Conservation (phyloP, 2,888 invertebrate genomes). For the Phengaris alcon region DNA sequence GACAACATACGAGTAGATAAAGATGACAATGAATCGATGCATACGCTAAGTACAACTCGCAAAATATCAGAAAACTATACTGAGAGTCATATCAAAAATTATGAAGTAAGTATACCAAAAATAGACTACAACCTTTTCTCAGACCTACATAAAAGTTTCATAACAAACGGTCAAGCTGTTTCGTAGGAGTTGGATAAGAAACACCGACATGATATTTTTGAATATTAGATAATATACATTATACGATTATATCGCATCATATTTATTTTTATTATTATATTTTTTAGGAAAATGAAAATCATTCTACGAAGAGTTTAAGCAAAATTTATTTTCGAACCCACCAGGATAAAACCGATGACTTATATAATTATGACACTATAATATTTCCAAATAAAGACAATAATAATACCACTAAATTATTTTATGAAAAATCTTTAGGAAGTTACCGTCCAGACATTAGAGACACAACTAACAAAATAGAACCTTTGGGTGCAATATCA, state of each 20-base stretch:
- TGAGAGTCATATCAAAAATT: background rate
- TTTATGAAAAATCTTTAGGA: background rate
- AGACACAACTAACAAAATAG: background rate
- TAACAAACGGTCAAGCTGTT: no score
- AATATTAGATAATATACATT: background rate
- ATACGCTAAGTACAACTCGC: background rate
- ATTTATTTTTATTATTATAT: background rate
- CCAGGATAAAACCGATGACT: background rate
- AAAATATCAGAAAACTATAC: background rate
- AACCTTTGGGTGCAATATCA: background rate
- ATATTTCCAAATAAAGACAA: background rate
- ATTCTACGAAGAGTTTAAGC: background rate
- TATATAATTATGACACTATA: background rate
- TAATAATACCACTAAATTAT: background rate
- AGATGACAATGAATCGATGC: background rate
- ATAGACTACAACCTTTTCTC: background rate
- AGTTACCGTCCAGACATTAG: background rate
- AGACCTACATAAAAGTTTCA: no score
- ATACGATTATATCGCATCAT: no score
- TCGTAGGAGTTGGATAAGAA: no score
- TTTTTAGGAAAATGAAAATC: background rate
- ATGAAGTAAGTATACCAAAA: background rate
- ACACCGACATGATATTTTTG: background rate
- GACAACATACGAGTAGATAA: background rate
- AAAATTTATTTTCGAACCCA: background rate